Percentiles rank a stretch among this genome's conserved stretches.
Evolutionary conservation across 2,888 invertebrate species (phyloP).

Genomic region (Sesia bembeciformis): DNA sequence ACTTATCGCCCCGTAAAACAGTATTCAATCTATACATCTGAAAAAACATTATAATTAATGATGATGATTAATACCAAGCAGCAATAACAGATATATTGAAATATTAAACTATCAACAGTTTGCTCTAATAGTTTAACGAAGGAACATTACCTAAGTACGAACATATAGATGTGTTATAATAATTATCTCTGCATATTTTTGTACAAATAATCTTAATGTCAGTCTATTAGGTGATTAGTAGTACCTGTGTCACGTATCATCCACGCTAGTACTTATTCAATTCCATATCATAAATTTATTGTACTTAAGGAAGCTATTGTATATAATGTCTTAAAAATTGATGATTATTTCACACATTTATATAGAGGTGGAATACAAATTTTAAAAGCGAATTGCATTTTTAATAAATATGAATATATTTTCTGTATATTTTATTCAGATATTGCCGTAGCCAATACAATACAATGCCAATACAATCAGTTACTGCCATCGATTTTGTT

Average conservation of each 20-base stretch:
- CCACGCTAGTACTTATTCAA: conserved; percentile 20
- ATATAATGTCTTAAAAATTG: conserved; percentile 21
- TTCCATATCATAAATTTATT: conserved; percentile 55
- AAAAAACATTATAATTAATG: neutral
- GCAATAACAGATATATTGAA: neutral
- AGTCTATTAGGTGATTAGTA: conserved; percentile 26
- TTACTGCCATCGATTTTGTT: neutral
- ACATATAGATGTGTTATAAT: conserved; percentile 34
- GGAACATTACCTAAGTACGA: conserved; percentile 1
- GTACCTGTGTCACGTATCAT: conserved; percentile 33
- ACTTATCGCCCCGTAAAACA: too few relatives aligned
- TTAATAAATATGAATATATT: neutral
- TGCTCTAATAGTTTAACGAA: neutral
- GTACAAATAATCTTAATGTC: conserved; percentile 43
- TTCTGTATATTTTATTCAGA: neutral
- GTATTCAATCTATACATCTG: too few relatives aligned
- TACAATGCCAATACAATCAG: neutral
- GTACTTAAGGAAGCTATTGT: conserved; percentile 44
- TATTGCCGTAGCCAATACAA: neutral
- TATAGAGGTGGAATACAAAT: conserved; percentile 25
- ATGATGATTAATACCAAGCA: neutral
- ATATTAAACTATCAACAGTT: neutral
- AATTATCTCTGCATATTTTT: conserved; percentile 54
- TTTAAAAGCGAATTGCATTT: neutral
- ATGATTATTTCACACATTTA: conserved; percentile 2